A percentile compares a stretch with the other conserved stretches of the same genome.
Evolutionary conservation across 1,140 invertebrate species (phyloP).

Genomic region (Lucilia sericata): DNA sequence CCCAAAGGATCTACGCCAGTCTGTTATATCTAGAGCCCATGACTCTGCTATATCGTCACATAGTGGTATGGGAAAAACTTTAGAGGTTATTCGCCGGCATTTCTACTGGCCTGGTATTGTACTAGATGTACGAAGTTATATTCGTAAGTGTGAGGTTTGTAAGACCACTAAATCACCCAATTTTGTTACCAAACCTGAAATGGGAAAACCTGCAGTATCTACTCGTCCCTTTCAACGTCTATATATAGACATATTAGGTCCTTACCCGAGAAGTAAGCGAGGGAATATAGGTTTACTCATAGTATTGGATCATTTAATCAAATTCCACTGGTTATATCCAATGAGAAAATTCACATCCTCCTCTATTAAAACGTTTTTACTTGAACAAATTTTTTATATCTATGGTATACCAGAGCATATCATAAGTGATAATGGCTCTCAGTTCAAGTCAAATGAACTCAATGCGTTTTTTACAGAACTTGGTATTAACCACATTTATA

Average conservation of each 20-base stretch:
- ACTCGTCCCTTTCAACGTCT: constrained; percentile 45
- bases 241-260: constrained; percentile 47
- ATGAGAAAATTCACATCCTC: constrained; percentile 55
- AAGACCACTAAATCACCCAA: constrained; percentile 24
- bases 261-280: constrained; percentile 42
- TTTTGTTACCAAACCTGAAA: constrained; percentile 12
- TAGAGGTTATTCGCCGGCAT: constrained; percentile 4
- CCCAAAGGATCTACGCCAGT: constrained; percentile 14
- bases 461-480: not conserved
- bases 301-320: constrained; percentile 38
- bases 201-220: not conserved
- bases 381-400: not conserved
- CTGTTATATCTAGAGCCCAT: not conserved
- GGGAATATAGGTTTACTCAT: constrained; percentile 41
- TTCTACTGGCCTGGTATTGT: constrained; percentile 33
- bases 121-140: not conserved
- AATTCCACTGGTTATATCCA: constrained; percentile 44
- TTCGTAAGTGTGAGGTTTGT: constrained; percentile 27
- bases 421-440: constrained; percentile 29
- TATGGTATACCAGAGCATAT: constrained; percentile 5
- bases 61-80: constrained; percentile 34
- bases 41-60: not conserved
- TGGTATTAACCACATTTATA: constrained; percentile 28
- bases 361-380: not conserved
- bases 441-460: constrained; percentile 25